Conservation (phyloP, 2,113 vertebrate species). For the Choloepus hoffmanni region DNA sequence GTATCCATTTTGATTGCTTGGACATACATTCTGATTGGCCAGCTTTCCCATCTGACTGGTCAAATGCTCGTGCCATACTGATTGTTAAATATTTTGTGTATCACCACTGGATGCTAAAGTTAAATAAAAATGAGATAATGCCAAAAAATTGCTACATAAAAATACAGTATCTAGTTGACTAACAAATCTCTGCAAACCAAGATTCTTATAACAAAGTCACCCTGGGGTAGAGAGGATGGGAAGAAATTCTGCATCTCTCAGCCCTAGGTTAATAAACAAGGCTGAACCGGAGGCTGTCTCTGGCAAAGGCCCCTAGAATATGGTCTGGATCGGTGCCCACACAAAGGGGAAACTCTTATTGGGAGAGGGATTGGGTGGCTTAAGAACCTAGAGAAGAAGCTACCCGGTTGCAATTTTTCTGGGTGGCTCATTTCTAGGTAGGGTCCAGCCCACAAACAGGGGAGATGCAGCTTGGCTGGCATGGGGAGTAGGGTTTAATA, state of each 20-base stretch:
- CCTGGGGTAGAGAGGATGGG: neutral
- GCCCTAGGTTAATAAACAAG: neutral
- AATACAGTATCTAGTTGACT: neutral
- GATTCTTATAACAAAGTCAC: neutral
- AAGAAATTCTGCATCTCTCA: neutral
- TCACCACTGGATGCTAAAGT: neutral
- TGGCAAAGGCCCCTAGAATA: neutral
- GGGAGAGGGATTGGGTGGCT: neutral
- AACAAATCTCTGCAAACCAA: slow-evolving; percentile 16
- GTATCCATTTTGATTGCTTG: slow-evolving; percentile 43
- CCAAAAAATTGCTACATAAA: neutral
- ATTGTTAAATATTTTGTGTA: neutral
- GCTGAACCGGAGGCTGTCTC: neutral
- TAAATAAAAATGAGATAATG: slow-evolving; percentile 38
- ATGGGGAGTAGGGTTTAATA: neutral
- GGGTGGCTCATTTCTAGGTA: neutral
- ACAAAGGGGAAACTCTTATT: neutral
- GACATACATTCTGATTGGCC: neutral
- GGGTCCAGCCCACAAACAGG: neutral
- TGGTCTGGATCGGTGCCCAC: neutral
- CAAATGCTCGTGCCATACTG: slow-evolving; percentile 6
- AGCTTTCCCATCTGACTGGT: slow-evolving; percentile 12
- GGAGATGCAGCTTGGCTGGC: neutral
- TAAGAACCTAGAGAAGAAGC: slow-evolving; percentile 22
- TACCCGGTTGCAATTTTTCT: neutral